Conservation (phyloP, 2,797 vertebrate species). For the Phyllotis vaccarum region DNA sequence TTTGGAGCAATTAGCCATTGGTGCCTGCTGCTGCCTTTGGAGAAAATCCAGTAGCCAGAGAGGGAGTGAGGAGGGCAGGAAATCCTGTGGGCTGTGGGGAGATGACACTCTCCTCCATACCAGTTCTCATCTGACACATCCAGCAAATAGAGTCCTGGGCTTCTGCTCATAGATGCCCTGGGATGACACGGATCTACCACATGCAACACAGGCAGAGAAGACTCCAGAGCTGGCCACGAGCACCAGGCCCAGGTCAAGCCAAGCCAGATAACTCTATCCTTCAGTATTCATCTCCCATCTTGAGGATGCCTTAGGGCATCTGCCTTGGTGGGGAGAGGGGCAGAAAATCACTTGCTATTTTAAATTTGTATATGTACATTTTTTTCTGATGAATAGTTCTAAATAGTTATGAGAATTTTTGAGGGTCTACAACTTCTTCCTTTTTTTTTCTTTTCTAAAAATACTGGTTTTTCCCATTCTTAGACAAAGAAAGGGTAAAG, state of each 20-base stretch:
- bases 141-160: fast-evolving
- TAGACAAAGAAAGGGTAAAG: conserved; percentile 22
- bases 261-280: neutral
- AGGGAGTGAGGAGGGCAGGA: conserved; percentile 45
- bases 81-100: neutral
- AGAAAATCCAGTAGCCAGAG: conserved; percentile 73
- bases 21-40: conserved; percentile 81
- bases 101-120: conserved; percentile 34
- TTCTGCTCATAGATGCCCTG: neutral
- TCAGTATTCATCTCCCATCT: neutral
- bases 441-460: neutral
- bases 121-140: neutral
- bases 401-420: conserved; percentile 6
- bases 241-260: neutral
- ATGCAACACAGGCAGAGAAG: neutral
- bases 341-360: neutral
- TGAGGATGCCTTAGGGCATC: neutral
- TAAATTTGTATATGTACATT: neutral
- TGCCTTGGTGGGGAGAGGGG: neutral
- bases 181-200: neutral
- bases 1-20: conserved; percentile 80
- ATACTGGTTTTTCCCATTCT: conserved; percentile 7
- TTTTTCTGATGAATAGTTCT: conserved; percentile 2
- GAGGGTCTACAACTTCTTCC: neutral
- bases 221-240: no score